Conservation (phyloP, 2,888 invertebrate genomes). For the Hirtodrosophila duncani region DNA sequence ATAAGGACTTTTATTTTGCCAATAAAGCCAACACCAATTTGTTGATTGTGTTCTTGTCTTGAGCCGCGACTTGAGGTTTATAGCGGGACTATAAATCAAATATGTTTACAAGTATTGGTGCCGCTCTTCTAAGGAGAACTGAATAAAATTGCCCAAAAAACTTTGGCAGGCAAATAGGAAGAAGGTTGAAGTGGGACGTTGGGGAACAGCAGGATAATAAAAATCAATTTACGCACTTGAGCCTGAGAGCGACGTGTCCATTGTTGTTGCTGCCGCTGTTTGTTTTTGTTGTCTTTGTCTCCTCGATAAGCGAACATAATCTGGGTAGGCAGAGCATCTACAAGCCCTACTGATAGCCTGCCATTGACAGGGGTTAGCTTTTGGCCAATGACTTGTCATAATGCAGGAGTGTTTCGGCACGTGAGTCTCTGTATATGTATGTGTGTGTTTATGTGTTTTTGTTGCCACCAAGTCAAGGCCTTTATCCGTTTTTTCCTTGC, state of each 20-base stretch:
- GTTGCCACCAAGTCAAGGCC: background rate
- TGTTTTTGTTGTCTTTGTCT: no score
- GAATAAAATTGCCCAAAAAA: no score
- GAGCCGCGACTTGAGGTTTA: no score
- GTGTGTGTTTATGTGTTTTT: constrained; percentile 17
- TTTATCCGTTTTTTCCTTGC: no score
- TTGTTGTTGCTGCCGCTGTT: constrained; percentile 11
- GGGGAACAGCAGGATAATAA: constrained; percentile 32
- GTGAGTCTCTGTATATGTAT: background rate
- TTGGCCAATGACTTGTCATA: constrained; percentile 26
- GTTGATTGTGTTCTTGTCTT: no score
- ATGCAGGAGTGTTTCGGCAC: constrained; percentile 16
- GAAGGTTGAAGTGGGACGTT: background rate
- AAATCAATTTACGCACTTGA: constrained; percentile 38
- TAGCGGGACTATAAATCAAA: no score
- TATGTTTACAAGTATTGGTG: no score
- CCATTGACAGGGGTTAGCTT: no score
- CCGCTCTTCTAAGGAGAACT: no score
- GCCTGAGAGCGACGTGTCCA: constrained; percentile 11
- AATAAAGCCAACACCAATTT: constrained; percentile 22
- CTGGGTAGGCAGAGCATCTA: constrained; percentile 2
- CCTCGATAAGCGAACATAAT: constrained; percentile 27
- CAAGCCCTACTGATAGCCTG: constrained; percentile 19
- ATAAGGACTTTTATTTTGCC: constrained; percentile 29
- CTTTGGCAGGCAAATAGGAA: constrained; percentile 7